A percentile compares a stretch with the other conserved stretches of the same genome.
Evolutionary conservation across 2,888 invertebrate species (phyloP).

Genomic region (Drosophila meridiana): DNA sequence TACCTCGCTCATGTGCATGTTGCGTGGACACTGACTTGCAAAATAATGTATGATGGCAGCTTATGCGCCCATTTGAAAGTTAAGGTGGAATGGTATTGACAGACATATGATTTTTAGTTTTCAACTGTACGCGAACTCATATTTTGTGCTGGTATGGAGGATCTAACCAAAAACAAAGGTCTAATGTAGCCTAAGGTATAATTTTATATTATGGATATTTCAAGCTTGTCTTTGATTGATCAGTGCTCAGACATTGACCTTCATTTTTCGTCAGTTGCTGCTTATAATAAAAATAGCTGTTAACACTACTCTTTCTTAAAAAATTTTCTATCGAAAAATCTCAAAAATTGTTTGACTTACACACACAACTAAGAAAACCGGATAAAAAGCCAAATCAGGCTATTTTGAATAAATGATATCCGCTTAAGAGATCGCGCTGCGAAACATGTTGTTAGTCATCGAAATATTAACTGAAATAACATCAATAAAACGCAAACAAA

Average conservation of each 20-base stretch:
- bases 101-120: constrained; percentile 9
- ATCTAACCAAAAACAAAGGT: constrained; percentile 19
- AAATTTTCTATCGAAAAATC: constrained; percentile 25
- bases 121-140: neutral
- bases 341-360: constrained; percentile 24
- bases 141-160: neutral
- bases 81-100: neutral
- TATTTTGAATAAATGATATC: constrained; percentile 61
- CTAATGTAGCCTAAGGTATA: constrained; percentile 18
- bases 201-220: constrained; percentile 14
- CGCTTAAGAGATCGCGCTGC: constrained; percentile 54
- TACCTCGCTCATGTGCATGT: constrained; percentile 32
- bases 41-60: constrained; percentile 1
- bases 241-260: constrained; percentile 31
- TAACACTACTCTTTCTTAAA: constrained; percentile 19
- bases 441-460: constrained; percentile 66
- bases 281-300: constrained; percentile 33
- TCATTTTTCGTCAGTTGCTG: constrained; percentile 31
- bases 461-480: constrained; percentile 57
- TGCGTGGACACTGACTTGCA: constrained; percentile 32
- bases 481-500: constrained; percentile 27
- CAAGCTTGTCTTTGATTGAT: constrained; percentile 32
- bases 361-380: constrained; percentile 62
- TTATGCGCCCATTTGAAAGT: constrained; percentile 1
- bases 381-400: constrained; percentile 55